Conservation (phyloP, 1,140 invertebrate species). For the Brachionus koreanus region DNA sequence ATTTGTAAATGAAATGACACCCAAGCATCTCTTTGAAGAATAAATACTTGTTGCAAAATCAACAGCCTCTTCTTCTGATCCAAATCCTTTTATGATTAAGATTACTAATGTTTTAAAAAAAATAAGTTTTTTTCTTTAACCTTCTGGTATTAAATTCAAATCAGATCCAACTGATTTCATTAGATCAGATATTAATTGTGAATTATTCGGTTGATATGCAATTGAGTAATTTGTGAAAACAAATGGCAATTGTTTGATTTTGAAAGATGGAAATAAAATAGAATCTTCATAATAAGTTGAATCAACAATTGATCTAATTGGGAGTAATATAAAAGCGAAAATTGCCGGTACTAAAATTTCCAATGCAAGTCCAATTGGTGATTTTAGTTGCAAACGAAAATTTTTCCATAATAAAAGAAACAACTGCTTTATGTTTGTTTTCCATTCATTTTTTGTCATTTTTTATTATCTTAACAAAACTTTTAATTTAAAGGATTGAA, state of each 20-base stretch:
- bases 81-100: conserved; percentile 1
- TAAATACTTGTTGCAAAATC: not conserved
- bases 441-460: not conserved
- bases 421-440: not conserved
- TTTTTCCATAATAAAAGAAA: conserved; percentile 55
- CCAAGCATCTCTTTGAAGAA: conserved; percentile 42
- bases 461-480: not conserved
- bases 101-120: not conserved
- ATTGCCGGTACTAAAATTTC: conserved; percentile 53
- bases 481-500: not conserved
- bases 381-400: conserved; percentile 51
- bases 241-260: conserved; percentile 47
- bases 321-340: conserved; percentile 52
- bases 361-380: conserved; percentile 48
- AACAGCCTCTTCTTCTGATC: not conserved
- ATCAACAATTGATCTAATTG: conserved; percentile 50
- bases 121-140: not conserved
- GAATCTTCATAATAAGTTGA: conserved; percentile 46
- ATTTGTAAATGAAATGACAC: conserved; percentile 15
- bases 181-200: conserved; percentile 46
- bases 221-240: not conserved
- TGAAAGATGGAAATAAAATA: conserved; percentile 49
- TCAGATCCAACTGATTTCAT: conserved; percentile 47
- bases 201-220: conserved; percentile 46
- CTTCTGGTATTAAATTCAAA: not conserved